Percentiles rank a stretch among this genome's conserved stretches.
Evolutionary conservation across 2,888 invertebrate species (phyloP).

Genomic region (Hemaris fuciformis): DNA sequence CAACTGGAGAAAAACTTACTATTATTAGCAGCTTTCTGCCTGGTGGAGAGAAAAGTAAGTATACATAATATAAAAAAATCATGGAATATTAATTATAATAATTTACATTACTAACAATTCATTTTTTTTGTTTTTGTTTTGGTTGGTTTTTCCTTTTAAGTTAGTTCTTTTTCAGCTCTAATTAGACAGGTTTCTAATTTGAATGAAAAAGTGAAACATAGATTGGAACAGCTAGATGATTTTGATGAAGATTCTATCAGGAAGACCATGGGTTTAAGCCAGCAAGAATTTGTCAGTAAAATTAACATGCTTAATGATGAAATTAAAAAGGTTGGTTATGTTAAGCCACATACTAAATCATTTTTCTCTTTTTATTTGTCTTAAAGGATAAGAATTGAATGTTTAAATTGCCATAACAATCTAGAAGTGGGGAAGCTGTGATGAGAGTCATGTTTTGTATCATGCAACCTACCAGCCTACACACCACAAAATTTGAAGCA

Average conservation of each 20-base stretch:
- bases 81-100: neutral
- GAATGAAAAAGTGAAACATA: constrained; percentile 93
- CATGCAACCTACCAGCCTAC: no score
- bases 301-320: constrained; percentile 96
- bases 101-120: constrained; percentile 2
- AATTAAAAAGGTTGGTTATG: constrained; percentile 83
- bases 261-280: constrained; percentile 94
- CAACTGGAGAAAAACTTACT: constrained; percentile 95
- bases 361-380: no score
- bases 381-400: no score
- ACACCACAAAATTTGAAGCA: no score
- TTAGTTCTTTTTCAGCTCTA: constrained; percentile 83
- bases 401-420: neutral
- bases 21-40: constrained; percentile 94
- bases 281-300: constrained; percentile 94
- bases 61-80: constrained; percentile 11
- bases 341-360: no score
- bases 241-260: constrained; percentile 94
- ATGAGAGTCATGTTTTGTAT: no score
- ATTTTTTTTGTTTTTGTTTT: constrained; percentile 32
- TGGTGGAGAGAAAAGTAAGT: constrained; percentile 89
- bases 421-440: no score
- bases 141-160: constrained; percentile 63
- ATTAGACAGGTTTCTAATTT: constrained; percentile 91
- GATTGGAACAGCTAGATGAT: constrained; percentile 96